Evolutionary conservation across 1,140 invertebrate genomes (phyloP).

Genomic region (Pararge aegeria): DNA sequence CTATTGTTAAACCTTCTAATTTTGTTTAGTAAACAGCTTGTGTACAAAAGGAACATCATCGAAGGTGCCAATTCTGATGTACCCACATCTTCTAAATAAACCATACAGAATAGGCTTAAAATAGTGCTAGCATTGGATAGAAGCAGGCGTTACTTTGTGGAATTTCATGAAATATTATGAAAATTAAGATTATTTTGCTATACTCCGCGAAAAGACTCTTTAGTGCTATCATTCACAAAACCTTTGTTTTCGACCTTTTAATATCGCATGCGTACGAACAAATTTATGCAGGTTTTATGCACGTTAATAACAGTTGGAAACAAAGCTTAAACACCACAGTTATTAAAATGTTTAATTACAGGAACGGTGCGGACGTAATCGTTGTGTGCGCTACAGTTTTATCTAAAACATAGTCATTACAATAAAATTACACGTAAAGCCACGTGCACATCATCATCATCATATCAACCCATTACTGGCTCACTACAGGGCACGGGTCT

Average conservation of each 20-base stretch:
- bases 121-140: too few relatives aligned
- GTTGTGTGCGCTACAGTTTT: conserved; percentile 65
- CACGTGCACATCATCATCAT: neutral
- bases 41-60: too few relatives aligned
- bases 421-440: conserved; percentile 5
- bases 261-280: conserved; percentile 1
- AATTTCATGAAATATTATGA: too few relatives aligned
- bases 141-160: too few relatives aligned
- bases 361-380: conserved; percentile 70
- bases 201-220: neutral
- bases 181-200: neutral
- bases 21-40: too few relatives aligned
- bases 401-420: conserved; percentile 69
- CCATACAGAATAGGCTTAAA: too few relatives aligned
- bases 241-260: neutral
- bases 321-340: conserved; percentile 43
- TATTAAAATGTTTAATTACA: conserved; percentile 77
- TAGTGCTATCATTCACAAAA: neutral
- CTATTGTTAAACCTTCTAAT: too few relatives aligned
- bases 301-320: conserved; percentile 33
- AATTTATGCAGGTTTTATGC: conserved; percentile 18
- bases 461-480: neutral
- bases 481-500: too few relatives aligned
- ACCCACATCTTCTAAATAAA: too few relatives aligned
- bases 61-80: too few relatives aligned